Evolutionary conservation across 2,888 invertebrate genomes (phyloP).

Genomic region (Tigriopus californicus): DNA sequence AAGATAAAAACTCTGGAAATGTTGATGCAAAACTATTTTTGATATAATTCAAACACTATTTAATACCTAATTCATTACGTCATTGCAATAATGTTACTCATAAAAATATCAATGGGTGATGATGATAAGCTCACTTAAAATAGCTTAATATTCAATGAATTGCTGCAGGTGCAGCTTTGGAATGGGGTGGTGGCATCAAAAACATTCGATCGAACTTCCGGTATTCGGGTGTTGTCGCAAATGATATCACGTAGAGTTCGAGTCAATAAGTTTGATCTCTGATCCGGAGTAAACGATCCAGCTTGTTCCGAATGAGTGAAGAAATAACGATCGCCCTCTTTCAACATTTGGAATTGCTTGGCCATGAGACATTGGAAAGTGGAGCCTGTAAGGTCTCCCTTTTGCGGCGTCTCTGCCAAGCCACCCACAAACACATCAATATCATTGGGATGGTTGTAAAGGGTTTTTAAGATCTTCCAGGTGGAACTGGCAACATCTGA

Average conservation of each 20-base stretch:
- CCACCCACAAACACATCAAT: conserved; percentile 89
- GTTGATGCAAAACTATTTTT: too few relatives aligned
- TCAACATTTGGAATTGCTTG: conserved; percentile 58
- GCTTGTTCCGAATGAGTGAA: not conserved
- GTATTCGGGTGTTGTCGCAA: conserved; percentile 5
- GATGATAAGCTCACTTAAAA: too few relatives aligned
- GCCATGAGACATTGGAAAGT: conserved; percentile 46
- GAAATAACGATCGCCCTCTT: conserved; percentile 78
- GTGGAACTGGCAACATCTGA: not conserved
- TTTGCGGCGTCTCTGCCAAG: conserved; percentile 48
- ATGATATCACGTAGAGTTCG: conserved; percentile 1
- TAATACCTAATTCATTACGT: too few relatives aligned
- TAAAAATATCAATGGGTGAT: too few relatives aligned
- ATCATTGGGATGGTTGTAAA: conserved; percentile 37
- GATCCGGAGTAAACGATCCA: not conserved
- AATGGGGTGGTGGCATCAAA: not conserved
- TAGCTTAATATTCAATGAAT: too few relatives aligned
- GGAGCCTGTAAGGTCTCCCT: not conserved
- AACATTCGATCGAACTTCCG: not conserved
- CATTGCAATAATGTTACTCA: too few relatives aligned
- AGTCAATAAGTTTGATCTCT: not conserved
- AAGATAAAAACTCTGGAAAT: too few relatives aligned
- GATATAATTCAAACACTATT: too few relatives aligned
- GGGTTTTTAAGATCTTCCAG: not conserved
- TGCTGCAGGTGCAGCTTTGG: too few relatives aligned